Evolutionary conservation across 1,140 invertebrate genomes (phyloP), one percentile per base, ranked within the genome.

Genomic region (Drosophila tsacasi): DNA sequence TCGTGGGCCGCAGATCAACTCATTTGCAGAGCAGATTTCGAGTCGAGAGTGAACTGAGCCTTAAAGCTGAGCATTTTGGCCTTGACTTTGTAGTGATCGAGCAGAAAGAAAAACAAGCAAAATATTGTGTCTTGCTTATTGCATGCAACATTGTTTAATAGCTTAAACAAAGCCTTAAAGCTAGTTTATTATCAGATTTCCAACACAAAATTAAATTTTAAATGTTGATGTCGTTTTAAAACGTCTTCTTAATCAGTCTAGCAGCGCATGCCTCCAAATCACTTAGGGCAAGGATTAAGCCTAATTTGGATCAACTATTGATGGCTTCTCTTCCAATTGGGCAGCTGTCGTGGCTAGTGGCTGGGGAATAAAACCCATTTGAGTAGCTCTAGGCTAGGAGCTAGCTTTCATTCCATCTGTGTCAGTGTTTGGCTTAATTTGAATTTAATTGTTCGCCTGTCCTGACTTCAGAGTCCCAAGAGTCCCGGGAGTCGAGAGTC

Each of bases 371-470:
- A 83, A 79, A 79, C 50, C 40, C 55, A 84, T 60, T 72, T 72
- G 37, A 37, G 50, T 72, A 50, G 52, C 37, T 74, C 57, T 47
- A 32, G 46, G 35, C 66, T 58, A 77, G 69, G 46, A 54, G 50
- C 39, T 37, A 27, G 59, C 30, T 23, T 73, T 37, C 19, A 21
- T 55, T 35, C 42, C 55, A n/a, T 74, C 58, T 49, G 72, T 21
- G 32, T 32, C 71, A 67, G 76, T 62, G 64, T 49, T 74, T 90
- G 49, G 54, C 81, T 68, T 89, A 89, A 89, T 89, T 85, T 62
- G 78, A 90, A 79, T 89, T 89, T 89, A 89, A 89, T 89, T 81
- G 74, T 72, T 63, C 58, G 44, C 23, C 46, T 42, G 46, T 40
- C 37, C 27, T 17, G 35, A 39, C n/a, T 32, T 13, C 60, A 30